These are phyloP conservation scores for Hypsopygia costalis DNA, from an alignment of 2,888 invertebrate genomes.

Conservation along the genomic window DNA sequence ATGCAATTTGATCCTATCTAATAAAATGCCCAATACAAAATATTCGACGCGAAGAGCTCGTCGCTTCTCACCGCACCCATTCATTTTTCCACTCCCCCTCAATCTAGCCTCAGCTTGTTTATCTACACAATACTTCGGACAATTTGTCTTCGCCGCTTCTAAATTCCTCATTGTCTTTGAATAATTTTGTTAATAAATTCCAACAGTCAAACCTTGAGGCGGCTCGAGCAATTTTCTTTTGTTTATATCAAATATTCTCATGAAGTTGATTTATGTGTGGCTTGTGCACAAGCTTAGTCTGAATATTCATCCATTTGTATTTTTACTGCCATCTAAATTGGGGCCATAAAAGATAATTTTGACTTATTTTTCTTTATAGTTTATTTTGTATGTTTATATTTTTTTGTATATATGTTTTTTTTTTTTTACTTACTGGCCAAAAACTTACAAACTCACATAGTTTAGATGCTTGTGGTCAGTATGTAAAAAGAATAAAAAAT, in stretches of 20 bases:
- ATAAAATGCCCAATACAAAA: not conserved
- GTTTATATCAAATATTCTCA: conserved; percentile 55
- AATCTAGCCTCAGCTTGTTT: conserved; percentile 48
- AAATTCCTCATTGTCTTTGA: conserved; percentile 73
- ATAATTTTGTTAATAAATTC: conserved; percentile 73
- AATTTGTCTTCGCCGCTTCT: conserved; percentile 68
- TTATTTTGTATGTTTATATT: too few relatives aligned
- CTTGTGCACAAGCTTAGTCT: conserved; percentile 8
- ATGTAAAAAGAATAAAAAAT: too few relatives aligned
- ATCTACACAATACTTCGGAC: conserved; percentile 58
- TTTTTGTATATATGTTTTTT: too few relatives aligned
- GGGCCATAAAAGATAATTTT: not conserved
- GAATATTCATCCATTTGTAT: not conserved
- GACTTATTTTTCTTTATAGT: too few relatives aligned
- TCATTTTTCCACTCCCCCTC: conserved; percentile 44
- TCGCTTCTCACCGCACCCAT: conserved; percentile 18
- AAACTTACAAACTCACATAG: too few relatives aligned
- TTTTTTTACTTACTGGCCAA: too few relatives aligned
- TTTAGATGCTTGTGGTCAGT: too few relatives aligned
- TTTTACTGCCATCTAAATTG: not conserved
- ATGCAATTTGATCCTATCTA: too few relatives aligned
- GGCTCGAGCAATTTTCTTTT: conserved; percentile 39
- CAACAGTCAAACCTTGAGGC: conserved; percentile 57
- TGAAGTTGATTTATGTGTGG: conserved; percentile 46
- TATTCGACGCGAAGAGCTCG: conserved; percentile 17